These are phyloP conservation scores for Carollia perspicillata DNA, from an alignment of 2,113 vertebrate genomes.

Conservation along the genomic window DNA sequence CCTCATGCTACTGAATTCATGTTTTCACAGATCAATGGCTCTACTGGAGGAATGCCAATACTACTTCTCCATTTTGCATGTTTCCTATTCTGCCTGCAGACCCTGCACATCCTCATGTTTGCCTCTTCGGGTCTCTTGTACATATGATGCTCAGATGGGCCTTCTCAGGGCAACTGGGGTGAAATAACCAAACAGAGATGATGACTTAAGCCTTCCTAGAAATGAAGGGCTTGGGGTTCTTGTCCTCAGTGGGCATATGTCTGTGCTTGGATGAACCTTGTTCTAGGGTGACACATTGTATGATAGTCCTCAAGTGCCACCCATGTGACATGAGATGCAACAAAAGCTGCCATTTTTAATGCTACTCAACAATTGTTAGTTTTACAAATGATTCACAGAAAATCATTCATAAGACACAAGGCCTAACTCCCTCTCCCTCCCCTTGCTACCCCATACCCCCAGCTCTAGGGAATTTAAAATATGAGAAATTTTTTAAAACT, in stretches of 20 bases:
- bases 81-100: not conserved
- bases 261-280: not conserved
- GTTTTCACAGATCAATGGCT: fast-evolving
- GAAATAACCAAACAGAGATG: fast-evolving
- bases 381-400: not conserved
- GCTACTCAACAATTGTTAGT: not conserved
- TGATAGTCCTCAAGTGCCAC: too few species aligned
- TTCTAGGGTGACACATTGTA: not conserved
- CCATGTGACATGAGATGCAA: not conserved
- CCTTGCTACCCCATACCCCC: fast-evolving
- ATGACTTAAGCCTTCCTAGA: not conserved
- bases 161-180: not conserved
- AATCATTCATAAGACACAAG: not conserved
- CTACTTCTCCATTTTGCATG: not conserved
- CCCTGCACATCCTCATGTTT: not conserved
- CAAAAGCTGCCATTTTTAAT: not conserved
- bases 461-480: not conserved
- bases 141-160: too few species aligned
- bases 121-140: not conserved
- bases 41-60: fast-evolving
- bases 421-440: not conserved
- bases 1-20: fast-evolving
- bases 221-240: not conserved
- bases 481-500: not conserved
- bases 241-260: fast-evolving